These are phyloP conservation scores for Elgaria multicarinata DNA, from an alignment of 2,113 vertebrate species.

Conservation along the genomic window DNA sequence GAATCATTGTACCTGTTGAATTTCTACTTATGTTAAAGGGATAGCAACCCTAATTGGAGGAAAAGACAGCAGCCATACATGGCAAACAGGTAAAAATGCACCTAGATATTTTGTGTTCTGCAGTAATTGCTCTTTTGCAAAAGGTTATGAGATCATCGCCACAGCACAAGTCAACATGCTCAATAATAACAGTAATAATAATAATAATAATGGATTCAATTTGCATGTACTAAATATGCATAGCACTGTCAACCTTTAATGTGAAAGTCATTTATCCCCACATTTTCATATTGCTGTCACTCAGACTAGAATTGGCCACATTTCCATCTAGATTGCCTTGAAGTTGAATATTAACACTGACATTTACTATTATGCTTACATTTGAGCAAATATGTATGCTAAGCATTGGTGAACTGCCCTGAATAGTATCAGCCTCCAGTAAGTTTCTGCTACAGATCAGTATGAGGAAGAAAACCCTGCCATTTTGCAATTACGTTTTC, in stretches of 20 bases:
- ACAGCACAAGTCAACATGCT: background rate
- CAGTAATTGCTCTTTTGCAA: background rate
- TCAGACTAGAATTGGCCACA: background rate
- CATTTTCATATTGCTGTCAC: background rate
- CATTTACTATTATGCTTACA: background rate
- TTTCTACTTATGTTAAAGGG: background rate
- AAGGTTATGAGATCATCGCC: background rate
- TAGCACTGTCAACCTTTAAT: background rate
- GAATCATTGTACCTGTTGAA: background rate
- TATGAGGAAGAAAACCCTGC: background rate
- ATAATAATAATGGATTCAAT: background rate
- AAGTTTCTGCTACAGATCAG: background rate
- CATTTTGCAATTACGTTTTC: fast-evolving
- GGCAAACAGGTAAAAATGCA: too few species aligned
- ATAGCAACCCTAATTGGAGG: background rate
- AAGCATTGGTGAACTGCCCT: fast-evolving
- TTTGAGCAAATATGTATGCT: background rate
- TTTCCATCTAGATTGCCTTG: constrained; percentile 17
- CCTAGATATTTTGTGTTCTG: too few species aligned
- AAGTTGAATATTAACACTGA: background rate
- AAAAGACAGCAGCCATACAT: too few species aligned
- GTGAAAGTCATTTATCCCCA: background rate
- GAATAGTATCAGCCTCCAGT: background rate
- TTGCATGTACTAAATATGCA: background rate
- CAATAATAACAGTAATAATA: background rate